Percentiles rank a stretch among this genome's conserved stretches.
Conservation (phyloP, 2,113 vertebrate genomes). For the Forbesichthys papilliferus region DNA sequence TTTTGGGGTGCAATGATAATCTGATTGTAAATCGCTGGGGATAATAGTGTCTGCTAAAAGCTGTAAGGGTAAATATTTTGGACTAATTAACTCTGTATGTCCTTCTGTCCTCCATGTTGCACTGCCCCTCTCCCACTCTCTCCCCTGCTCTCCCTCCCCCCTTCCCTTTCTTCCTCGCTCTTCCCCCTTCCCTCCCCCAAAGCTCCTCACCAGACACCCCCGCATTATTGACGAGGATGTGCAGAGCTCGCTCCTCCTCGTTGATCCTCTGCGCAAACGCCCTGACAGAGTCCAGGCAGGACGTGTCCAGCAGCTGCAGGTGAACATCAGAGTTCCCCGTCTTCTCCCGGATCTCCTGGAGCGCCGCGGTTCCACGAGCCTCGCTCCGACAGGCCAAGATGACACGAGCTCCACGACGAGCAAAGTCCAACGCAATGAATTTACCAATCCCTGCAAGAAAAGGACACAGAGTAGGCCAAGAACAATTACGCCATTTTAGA, state of each 20-base stretch:
- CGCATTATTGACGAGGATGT: slow-evolving; percentile 88
- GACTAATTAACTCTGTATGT: no score
- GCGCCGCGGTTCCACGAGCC: slow-evolving; percentile 61
- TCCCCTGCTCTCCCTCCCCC: not conserved
- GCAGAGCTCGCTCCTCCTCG: slow-evolving; percentile 75
- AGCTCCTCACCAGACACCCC: slow-evolving; percentile 67
- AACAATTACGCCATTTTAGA: not conserved
- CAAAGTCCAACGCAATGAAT: slow-evolving; percentile 82
- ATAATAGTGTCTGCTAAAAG: no score
- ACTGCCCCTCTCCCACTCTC: not conserved
- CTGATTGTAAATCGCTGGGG: no score
- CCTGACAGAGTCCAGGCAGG: slow-evolving; percentile 80
- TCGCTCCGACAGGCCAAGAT: slow-evolving; percentile 82
- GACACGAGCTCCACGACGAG: slow-evolving; percentile 79
- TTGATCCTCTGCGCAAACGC: slow-evolving; percentile 73
- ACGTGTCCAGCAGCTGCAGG: slow-evolving; percentile 78
- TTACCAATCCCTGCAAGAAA: slow-evolving; percentile 81
- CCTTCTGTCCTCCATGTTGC: not conserved
- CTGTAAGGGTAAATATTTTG: no score
- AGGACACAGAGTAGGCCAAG: not conserved
- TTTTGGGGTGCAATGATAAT: no score
- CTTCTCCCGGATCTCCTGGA: slow-evolving; percentile 73
- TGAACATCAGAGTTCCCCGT: slow-evolving; percentile 74
- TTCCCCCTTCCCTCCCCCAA: no score
- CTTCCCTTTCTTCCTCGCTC: no score